Base-by-base conservation (phyloP, 2,888 invertebrate species). In the Cheilosia vulpina region DNA sequence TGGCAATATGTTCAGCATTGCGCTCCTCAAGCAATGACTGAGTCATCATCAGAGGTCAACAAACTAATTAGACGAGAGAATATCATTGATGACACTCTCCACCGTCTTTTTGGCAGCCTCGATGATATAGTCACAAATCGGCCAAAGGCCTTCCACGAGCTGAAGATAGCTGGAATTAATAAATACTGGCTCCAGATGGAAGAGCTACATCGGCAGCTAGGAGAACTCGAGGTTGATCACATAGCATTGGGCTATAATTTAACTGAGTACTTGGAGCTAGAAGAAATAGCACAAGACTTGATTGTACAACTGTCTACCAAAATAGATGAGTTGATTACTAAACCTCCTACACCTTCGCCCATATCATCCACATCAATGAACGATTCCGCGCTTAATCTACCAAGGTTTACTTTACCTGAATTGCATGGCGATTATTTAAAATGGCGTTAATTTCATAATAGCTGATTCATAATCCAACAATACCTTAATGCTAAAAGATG, bases 401-500 rank as follows among this genome's bases (percentile, higher is more conserved):
- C 45, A 4, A 47, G 7, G 6, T 19, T 65, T 2, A 75, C 65
- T 21, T 1, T 68, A 5, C 53, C 69, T 7, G 63, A 62, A 45
- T 71, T 78, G 17, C 52, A 79, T 27, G 58, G 72, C 6, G 58
- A 57, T 17, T 69, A 69, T 15, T 31, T 69, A 4, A 69, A 82
- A 31, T 76, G 76, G 76, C n/a, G 21, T 3, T 76, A 72, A 50
- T 69, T 47, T 24, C 6, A 45, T 57, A 76, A 69, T 34, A 81
- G 63, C 31, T 63, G 57, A 53, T 76, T 7, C 57, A 76, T 31
- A 69, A 72, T n/a, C 57, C 60, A 21, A n/a, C 47, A 45, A 58
- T 78, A 9, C 6, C 60, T 0, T 50, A 66, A 9, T 52, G 58
- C 7, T 71, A 83, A 24, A 78, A 83, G 45, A 21, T 84, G 43